phyloP scores from a whole-genome alignment of 2,888 invertebrate species.

The Venusia cambrica region DNA sequence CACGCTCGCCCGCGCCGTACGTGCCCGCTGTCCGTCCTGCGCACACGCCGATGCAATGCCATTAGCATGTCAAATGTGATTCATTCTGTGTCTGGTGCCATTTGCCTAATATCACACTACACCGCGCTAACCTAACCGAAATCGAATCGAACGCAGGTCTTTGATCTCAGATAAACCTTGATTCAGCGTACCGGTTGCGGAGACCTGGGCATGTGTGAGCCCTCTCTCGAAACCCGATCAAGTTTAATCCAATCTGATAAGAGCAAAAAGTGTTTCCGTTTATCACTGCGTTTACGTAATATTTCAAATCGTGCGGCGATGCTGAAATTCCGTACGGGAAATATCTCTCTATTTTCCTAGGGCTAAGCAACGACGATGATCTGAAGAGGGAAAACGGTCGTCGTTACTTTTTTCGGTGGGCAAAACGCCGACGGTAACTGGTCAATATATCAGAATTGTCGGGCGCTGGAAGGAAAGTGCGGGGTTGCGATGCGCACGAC shows the following conservation, averaged over 20 bases:
- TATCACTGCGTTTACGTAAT: constrained; percentile 41
- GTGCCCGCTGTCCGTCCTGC: constrained; percentile 24
- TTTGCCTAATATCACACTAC: constrained; percentile 6
- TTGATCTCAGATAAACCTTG: constrained; percentile 27
- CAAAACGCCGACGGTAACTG: constrained; percentile 46
- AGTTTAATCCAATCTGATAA: constrained; percentile 29
- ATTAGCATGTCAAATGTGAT: constrained; percentile 47
- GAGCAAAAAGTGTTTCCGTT: constrained; percentile 35
- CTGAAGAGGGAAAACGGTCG: constrained; percentile 27
- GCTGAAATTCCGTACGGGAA: constrained; percentile 39
- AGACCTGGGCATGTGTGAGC: constrained; percentile 21
- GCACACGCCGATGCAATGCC: constrained; percentile 28
- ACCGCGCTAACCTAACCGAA: constrained; percentile 16
- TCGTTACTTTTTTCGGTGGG: constrained; percentile 41
- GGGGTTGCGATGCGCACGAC: constrained; percentile 35
- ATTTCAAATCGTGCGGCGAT: constrained; percentile 39
- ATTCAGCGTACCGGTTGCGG: constrained; percentile 22
- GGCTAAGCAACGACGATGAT: constrained; percentile 41
- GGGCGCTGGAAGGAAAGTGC: constrained; percentile 36
- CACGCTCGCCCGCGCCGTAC: constrained; percentile 36
- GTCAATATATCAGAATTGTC: constrained; percentile 57
- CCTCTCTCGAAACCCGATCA: constrained; percentile 33
- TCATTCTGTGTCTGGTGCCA: constrained; percentile 16
- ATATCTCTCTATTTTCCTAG: constrained; percentile 39
- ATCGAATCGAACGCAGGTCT: constrained; percentile 26